Conservation (phyloP, 2,797 vertebrate genomes). For the Synanceia verrucosa region DNA sequence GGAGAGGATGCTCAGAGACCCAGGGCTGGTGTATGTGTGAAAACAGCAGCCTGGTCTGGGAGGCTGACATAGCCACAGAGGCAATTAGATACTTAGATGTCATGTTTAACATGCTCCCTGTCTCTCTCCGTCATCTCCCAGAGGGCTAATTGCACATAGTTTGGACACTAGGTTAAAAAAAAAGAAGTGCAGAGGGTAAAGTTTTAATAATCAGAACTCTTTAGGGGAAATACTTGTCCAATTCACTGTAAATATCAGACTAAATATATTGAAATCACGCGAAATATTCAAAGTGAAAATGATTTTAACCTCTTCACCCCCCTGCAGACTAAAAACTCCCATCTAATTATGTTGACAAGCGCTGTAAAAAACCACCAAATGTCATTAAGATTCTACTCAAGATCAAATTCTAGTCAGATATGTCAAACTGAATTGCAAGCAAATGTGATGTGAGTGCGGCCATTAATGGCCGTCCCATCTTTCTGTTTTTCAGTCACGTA, state of each 20-base stretch:
- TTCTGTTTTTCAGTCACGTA: slow-evolving; percentile 39
- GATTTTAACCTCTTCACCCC: slow-evolving; percentile 28
- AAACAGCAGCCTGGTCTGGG: slow-evolving; percentile 48
- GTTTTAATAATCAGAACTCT: slow-evolving; percentile 1
- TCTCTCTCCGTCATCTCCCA: slow-evolving; percentile 28
- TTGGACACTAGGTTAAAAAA: neutral
- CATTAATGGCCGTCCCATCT: slow-evolving; percentile 38
- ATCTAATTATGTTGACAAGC: slow-evolving; percentile 40
- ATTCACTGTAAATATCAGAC: neutral
- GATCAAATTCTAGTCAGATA: slow-evolving; percentile 59
- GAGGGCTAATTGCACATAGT: slow-evolving; percentile 11
- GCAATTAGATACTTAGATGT: slow-evolving; percentile 75
- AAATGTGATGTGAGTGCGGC: slow-evolving; percentile 44
- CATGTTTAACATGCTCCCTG: slow-evolving; percentile 68
- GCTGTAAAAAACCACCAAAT: slow-evolving; percentile 18
- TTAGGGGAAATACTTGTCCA: neutral
- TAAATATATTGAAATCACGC: slow-evolving; percentile 9
- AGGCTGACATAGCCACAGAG: slow-evolving; percentile 60
- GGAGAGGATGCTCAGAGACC: slow-evolving; percentile 25
- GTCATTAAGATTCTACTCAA: slow-evolving; percentile 45
- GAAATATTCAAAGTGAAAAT: neutral
- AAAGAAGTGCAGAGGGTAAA: neutral
- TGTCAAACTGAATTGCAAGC: slow-evolving; percentile 57
- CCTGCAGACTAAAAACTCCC: neutral
- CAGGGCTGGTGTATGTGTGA: slow-evolving; percentile 40